Percentiles rank a stretch among this genome's conserved stretches.
Conservation (phyloP, 2,888 invertebrate genomes). For the Dolomedes plantarius region DNA sequence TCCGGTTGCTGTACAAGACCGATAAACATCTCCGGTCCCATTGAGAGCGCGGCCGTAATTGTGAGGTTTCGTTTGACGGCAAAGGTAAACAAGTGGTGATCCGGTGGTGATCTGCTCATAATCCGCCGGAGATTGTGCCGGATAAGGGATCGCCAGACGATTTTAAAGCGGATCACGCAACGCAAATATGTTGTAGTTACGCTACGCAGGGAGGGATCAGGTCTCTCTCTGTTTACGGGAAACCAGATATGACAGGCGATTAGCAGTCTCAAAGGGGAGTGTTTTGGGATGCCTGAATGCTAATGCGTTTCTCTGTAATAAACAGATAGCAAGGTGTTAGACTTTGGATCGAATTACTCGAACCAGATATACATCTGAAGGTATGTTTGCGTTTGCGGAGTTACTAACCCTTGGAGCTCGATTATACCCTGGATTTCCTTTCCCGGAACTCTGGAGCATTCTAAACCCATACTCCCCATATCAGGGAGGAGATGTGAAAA, state of each 20-base stretch:
- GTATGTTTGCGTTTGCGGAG: too few relatives aligned
- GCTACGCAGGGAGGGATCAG: neutral
- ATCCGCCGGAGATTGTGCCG: conserved; percentile 53
- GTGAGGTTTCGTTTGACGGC: conserved; percentile 60
- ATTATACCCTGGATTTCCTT: too few relatives aligned
- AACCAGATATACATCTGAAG: too few relatives aligned
- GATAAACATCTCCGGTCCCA: conserved; percentile 59
- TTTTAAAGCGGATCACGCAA: conserved; percentile 63
- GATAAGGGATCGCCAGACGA: conserved; percentile 43
- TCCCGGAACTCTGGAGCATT: too few relatives aligned
- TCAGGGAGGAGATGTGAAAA: too few relatives aligned
- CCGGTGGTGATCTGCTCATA: conserved; percentile 12
- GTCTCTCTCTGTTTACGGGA: neutral
- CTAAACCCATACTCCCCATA: too few relatives aligned
- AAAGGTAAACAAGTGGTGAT: conserved; percentile 64
- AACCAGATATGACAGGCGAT: conserved; percentile 14
- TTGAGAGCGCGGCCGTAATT: conserved; percentile 45
- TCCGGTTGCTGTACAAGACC: conserved; percentile 69
- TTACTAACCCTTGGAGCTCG: too few relatives aligned
- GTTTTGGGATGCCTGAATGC: neutral
- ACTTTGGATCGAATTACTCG: too few relatives aligned
- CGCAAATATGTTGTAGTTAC: conserved; percentile 16
- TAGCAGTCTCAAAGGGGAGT: neutral
- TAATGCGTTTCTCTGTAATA: neutral
- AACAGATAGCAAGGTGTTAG: too few relatives aligned